A percentile compares a stretch with the other conserved stretches of the same genome.
Conservation (phyloP, 2,113 vertebrate species). For the Xenus cinereus region DNA sequence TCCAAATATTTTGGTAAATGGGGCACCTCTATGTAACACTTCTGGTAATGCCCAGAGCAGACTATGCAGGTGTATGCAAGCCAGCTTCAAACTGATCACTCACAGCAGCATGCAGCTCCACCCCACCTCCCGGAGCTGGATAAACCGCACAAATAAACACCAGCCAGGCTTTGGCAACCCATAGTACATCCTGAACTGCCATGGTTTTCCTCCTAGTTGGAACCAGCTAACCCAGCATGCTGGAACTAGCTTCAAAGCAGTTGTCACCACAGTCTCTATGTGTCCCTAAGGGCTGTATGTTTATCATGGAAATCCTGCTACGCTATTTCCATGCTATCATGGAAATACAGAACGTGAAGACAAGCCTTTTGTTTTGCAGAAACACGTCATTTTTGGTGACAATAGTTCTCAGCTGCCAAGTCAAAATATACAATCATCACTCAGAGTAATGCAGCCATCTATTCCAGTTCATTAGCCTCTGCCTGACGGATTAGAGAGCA, state of each 20-base stretch:
- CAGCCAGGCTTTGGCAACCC: neutral
- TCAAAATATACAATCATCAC: neutral
- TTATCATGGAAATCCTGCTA: neutral
- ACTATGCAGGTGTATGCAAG: neutral
- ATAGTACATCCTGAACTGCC: neutral
- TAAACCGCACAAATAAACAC: neutral
- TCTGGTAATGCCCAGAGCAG: neutral
- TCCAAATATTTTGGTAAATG: neutral
- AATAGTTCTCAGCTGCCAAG: neutral
- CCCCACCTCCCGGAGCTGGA: neutral
- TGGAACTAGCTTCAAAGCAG: neutral
- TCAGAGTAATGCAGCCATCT: neutral
- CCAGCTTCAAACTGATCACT: neutral
- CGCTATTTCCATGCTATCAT: too few species aligned
- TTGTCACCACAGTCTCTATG: neutral
- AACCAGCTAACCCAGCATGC: neutral
- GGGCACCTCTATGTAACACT: neutral
- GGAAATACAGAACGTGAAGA: neutral
- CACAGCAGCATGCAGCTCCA: neutral
- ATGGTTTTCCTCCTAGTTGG: neutral
- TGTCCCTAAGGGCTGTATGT: neutral
- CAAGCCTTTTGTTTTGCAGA: neutral
- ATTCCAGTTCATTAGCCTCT: neutral
- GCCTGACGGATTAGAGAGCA: neutral
- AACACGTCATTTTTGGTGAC: neutral